A percentile compares a stretch with the other conserved stretches of the same genome.
These are phyloP conservation scores for Helogale parvula DNA, from an alignment of 2,113 vertebrate genomes.

Conservation along the genomic window DNA sequence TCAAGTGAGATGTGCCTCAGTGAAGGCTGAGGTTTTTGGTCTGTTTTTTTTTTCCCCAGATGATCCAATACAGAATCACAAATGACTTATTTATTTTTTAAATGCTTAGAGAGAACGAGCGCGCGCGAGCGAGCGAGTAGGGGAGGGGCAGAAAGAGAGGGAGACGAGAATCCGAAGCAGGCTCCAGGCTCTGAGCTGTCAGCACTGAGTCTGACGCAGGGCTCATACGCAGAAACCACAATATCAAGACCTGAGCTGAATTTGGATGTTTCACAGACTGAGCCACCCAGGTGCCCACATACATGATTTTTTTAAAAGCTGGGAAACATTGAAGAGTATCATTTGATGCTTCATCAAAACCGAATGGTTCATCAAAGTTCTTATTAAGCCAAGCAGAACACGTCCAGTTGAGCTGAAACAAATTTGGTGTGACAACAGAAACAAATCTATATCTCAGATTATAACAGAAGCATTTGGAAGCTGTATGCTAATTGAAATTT, in stretches of 20 bases:
- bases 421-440: conserved; percentile 36
- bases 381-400: conserved; percentile 33
- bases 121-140: no score
- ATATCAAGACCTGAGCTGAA: no score
- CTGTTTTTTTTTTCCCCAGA: background rate
- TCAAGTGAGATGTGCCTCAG: background rate
- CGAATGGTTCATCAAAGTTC: conserved; percentile 10
- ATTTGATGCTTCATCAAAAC: conserved; percentile 54
- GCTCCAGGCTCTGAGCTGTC: no score
- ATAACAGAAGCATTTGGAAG: conserved; percentile 1
- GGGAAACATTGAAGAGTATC: conserved; percentile 14
- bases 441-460: background rate
- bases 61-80: background rate
- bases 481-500: background rate
- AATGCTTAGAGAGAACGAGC: no score
- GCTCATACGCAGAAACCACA: no score
- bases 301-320: background rate
- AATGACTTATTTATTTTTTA: background rate
- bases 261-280: no score
- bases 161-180: no score
- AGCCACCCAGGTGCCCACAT: no score
- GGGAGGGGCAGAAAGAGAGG: no score
- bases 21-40: background rate
- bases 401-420: conserved; percentile 22
- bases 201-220: no score